Evolutionary conservation across 2,797 vertebrate genomes (phyloP).

Genomic region (Tinamus major): DNA sequence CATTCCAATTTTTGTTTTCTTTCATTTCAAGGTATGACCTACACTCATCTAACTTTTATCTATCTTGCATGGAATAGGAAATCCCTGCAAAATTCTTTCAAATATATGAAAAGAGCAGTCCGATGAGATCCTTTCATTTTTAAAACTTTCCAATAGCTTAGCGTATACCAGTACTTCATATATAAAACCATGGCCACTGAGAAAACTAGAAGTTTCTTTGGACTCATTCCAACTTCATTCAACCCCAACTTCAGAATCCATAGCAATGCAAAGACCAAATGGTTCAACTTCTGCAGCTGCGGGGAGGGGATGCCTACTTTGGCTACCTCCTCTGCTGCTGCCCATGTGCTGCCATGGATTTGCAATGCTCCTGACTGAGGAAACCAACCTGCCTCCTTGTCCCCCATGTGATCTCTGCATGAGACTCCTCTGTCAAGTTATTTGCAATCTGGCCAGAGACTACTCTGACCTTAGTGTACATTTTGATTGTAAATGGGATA

Average conservation of each 20-base stretch:
- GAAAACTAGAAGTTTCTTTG: neutral
- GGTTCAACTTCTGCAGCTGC: neutral
- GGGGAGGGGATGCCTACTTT: neutral
- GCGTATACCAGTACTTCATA: neutral
- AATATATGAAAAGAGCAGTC: neutral
- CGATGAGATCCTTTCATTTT: neutral
- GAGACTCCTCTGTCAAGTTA: neutral
- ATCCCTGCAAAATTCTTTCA: neutral
- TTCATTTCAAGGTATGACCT: neutral
- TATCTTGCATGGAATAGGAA: neutral
- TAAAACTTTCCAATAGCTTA: neutral
- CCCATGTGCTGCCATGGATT: neutral
- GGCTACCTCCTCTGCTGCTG: neutral
- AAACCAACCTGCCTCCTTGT: neutral
- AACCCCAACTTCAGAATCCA: neutral
- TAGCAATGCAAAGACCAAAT: neutral
- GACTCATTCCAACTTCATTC: neutral
- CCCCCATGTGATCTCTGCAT: neutral
- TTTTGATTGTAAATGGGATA: neutral
- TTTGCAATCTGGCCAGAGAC: neutral
- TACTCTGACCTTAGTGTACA: neutral
- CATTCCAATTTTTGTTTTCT: no score
- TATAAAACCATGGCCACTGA: neutral
- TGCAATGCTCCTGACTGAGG: neutral
- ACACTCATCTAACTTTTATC: neutral